Evolutionary conservation across 30 jellyfish, hydroid and myxozoan genomes (phyloP).

Genomic region (Catostylus mosaicus): DNA sequence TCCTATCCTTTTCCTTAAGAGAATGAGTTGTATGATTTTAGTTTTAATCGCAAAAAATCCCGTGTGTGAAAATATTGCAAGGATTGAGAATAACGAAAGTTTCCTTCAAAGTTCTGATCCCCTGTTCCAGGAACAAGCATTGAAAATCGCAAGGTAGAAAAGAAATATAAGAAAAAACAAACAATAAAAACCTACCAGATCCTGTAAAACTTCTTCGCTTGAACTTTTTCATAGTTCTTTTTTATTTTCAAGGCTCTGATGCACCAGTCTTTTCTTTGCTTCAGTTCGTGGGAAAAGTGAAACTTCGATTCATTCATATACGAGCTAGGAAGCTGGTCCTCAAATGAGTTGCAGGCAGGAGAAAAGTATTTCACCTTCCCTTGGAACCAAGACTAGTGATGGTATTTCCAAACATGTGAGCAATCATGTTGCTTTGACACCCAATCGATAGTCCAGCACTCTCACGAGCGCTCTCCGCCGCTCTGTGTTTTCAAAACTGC

Average conservation of each 20-base stretch:
- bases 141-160: too few species aligned
- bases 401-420: neutral
- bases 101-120: too few species aligned
- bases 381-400: neutral
- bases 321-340: neutral
- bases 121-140: too few species aligned
- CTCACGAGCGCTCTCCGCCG: neutral
- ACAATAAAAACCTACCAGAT: conserved; percentile 32
- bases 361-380: neutral
- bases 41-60: neutral
- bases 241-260: too few species aligned
- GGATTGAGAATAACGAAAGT: too few species aligned
- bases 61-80: too few species aligned
- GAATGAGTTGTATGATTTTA: neutral
- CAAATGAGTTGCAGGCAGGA: neutral
- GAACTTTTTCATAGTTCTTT: conserved; percentile 48
- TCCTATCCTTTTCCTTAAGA: too few species aligned
- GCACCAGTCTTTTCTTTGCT: neutral
- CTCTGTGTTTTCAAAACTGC: neutral
- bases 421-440: neutral
- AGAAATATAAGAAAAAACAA: neutral
- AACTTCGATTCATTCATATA: neutral
- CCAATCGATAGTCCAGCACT: neutral
- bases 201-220: conserved; percentile 72
- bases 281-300: neutral